Evolutionary conservation across 2,888 invertebrate genomes (phyloP).

Genomic region (Morpho achilles): DNA sequence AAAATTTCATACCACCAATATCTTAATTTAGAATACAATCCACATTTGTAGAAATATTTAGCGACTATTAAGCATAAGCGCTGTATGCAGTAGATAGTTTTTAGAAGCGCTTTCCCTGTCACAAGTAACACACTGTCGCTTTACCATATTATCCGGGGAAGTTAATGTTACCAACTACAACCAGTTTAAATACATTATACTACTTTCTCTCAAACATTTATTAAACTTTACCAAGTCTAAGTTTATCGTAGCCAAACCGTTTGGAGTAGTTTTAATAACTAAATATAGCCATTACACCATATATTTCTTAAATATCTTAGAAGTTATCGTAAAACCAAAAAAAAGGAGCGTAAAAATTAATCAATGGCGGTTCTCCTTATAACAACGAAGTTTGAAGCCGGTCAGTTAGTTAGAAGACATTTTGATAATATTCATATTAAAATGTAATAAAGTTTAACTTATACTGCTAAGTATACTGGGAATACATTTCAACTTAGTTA

Average conservation of each 20-base stretch:
- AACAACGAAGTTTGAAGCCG: no score
- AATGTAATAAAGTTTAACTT: neutral
- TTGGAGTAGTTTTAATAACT: no score
- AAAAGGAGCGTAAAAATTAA: no score
- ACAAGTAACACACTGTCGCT: conserved; percentile 5
- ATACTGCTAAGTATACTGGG: neutral
- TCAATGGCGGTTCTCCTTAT: no score
- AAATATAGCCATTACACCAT: no score
- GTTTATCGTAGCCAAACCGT: conserved; percentile 7
- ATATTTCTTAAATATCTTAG: no score
- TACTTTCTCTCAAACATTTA: conserved; percentile 29
- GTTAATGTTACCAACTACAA: conserved; percentile 27
- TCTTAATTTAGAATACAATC: no score
- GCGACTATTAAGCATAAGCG: neutral
- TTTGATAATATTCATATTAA: no score
- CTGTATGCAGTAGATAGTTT: neutral
- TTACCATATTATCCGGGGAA: conserved; percentile 11
- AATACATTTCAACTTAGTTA: neutral
- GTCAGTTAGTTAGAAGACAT: no score
- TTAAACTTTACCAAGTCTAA: conserved; percentile 3
- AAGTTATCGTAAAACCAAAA: no score
- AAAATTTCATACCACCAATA: no score
- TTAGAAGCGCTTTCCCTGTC: conserved; percentile 14
- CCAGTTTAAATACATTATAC: conserved; percentile 29
- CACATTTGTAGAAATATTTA: neutral